phyloP scores from a whole-genome alignment of 1,140 invertebrate genomes.

The Brachionus asplanchnoidis region DNA sequence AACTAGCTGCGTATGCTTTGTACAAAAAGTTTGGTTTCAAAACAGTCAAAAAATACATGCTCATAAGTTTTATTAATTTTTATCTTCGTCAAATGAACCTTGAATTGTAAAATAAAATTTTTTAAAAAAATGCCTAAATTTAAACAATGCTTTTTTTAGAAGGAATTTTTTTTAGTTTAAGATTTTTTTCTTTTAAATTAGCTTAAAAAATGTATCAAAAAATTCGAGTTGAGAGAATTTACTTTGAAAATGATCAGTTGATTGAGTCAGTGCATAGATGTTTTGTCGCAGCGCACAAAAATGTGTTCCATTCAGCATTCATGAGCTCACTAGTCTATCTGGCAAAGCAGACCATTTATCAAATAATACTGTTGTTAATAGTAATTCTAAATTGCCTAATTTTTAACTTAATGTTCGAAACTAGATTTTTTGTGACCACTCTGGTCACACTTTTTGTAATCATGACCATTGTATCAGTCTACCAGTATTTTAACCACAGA shows the following conservation, averaged over 20 bases:
- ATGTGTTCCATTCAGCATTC: neutral
- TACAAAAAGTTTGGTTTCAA: slow-evolving; percentile 5
- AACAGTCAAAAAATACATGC: neutral
- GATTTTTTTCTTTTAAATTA: neutral
- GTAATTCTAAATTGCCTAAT: neutral
- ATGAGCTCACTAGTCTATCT: neutral
- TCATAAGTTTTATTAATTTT: neutral
- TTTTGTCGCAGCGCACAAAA: neutral
- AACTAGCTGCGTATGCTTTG: neutral
- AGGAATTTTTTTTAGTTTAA: neutral
- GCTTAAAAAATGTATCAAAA: neutral
- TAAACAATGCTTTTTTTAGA: neutral
- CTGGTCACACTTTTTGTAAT: too few species aligned
- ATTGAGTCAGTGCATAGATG: neutral
- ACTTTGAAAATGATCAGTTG: neutral
- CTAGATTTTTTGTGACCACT: neutral
- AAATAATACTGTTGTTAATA: neutral
- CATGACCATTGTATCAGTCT: neutral
- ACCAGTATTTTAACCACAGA: neutral
- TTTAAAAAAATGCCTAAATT: neutral
- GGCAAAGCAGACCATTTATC: neutral
- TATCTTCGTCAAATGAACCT: neutral
- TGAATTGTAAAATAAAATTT: neutral
- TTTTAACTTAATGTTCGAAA: neutral
- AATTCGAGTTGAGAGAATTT: neutral